Percentiles rank a stretch among this genome's conserved stretches.
Conservation (phyloP, 2,888 invertebrate species). For the Leptopterna dolabrata region DNA sequence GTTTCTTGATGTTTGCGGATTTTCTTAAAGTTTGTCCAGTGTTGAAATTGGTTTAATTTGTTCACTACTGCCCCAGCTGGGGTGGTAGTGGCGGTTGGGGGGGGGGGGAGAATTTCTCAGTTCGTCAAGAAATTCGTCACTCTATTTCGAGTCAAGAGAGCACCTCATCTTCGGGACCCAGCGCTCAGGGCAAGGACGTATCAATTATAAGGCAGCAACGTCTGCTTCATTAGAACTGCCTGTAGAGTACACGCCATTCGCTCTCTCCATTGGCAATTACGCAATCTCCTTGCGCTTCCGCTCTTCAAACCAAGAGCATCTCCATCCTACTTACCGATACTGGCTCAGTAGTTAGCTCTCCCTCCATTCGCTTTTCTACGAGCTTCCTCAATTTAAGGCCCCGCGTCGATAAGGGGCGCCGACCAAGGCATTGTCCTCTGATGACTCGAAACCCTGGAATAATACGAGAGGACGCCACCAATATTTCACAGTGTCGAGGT, state of each 20-base stretch:
- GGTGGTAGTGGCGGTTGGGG: too few species aligned
- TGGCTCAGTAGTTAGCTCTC: not conserved
- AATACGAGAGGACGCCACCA: not conserved
- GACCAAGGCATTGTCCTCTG: constrained; percentile 9
- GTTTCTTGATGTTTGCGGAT: too few species aligned
- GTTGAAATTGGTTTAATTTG: too few species aligned
- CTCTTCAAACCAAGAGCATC: constrained; percentile 25
- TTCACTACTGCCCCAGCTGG: too few species aligned
- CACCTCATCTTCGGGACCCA: not conserved
- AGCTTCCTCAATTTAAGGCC: constrained; percentile 41
- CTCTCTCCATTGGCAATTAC: constrained; percentile 28
- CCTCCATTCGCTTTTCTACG: not conserved
- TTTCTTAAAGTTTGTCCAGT: too few species aligned
- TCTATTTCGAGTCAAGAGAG: not conserved
- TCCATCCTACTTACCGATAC: constrained; percentile 37
- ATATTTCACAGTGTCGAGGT: not conserved
- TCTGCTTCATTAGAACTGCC: constrained; percentile 28
- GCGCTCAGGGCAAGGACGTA: constrained; percentile 1
- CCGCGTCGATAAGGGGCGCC: not conserved
- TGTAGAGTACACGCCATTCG: constrained; percentile 21
- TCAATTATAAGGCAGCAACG: constrained; percentile 28
- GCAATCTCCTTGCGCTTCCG: constrained; percentile 39
- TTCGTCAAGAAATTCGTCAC: not conserved
- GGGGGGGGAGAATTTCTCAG: too few species aligned
- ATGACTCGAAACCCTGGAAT: not conserved